A percentile compares a stretch with the other conserved stretches of the same genome.
phyloP scores from a whole-genome alignment of 2,113 vertebrate species.

The Boleophthalmus pectinirostris region DNA sequence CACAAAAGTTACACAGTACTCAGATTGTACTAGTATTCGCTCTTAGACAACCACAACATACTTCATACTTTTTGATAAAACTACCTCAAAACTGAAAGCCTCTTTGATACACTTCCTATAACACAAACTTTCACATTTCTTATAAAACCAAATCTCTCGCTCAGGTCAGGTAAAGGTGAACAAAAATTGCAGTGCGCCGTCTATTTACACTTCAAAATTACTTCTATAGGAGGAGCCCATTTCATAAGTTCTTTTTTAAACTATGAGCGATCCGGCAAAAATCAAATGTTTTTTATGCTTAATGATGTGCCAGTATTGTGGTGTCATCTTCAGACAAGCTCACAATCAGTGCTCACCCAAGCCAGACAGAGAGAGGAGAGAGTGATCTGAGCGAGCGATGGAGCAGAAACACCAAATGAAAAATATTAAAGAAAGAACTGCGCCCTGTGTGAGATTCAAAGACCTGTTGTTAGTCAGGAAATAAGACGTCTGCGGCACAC shows the following conservation, averaged over 20 bases:
- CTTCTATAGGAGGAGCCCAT: not conserved
- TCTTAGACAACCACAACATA: too few relatives aligned
- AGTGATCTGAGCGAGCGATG: not conserved
- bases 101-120: not conserved
- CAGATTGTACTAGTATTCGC: too few relatives aligned
- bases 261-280: not conserved
- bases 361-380: not conserved
- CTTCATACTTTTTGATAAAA: too few relatives aligned
- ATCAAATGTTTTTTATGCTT: not conserved
- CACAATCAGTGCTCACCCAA: constrained; percentile 8
- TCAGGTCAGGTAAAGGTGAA: not conserved
- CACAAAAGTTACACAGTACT: too few relatives aligned
- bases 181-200: not conserved
- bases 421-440: not conserved
- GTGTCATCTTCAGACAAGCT: not conserved
- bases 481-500: not conserved
- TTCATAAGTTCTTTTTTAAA: not conserved
- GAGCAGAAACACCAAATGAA: not conserved
- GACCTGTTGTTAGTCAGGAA: not conserved
- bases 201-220: not conserved
- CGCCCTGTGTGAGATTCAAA: not conserved
- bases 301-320: not conserved
- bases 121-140: not conserved
- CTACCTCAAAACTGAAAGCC: too few relatives aligned
- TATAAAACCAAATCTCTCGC: not conserved